Evolutionary conservation across 1,140 invertebrate genomes (phyloP), one percentile per base, ranked within the genome.

Genomic region (Samia ricini): DNA sequence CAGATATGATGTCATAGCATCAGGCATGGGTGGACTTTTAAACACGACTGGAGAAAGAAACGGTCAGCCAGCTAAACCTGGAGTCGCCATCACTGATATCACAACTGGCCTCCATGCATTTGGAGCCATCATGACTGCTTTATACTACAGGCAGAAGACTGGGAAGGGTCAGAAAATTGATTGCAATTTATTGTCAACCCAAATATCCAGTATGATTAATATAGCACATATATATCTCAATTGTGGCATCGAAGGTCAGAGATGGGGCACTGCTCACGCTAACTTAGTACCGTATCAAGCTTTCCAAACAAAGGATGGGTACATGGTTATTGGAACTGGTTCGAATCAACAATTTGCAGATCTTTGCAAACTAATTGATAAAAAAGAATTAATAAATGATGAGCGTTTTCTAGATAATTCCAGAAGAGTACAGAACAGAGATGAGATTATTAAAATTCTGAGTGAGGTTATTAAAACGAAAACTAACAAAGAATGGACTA

Each of bases 201-300:
- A 98, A 92, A 92, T 98, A 18, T 94, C 97, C 0, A 94, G 94
- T 71, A 91, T 99, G 74, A 96, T 97, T 15, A 99, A 99, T 85
- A 92, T 99, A 55, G 98, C 93, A 0, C 95, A 95, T 1, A 98
- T 97, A 91, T 99, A 97, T 84, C 87, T 99, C 18, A 99, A 99
- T 90, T 94, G 93, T 63, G 94, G 94, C 52, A 91, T 93, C 71
- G 96, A 98, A 77, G 95, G 94, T 0, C 89, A 91, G 50, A 91
- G 96, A 57, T 95, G 95, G 93, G 98, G 98, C 3, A 99, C 97
- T 0, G 96, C 95, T 4, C 98, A 99, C 89, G 96, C 95, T 57
- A 98, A 96, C 81, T 95, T 99, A 70, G 98, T 99, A 0, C 98
- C 98, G 0, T 99, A 99, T 81, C 95, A 99, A 92, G 92, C 94